Base-by-base conservation (phyloP, 2,113 vertebrate genomes). In the Hoplias malabaricus region DNA sequence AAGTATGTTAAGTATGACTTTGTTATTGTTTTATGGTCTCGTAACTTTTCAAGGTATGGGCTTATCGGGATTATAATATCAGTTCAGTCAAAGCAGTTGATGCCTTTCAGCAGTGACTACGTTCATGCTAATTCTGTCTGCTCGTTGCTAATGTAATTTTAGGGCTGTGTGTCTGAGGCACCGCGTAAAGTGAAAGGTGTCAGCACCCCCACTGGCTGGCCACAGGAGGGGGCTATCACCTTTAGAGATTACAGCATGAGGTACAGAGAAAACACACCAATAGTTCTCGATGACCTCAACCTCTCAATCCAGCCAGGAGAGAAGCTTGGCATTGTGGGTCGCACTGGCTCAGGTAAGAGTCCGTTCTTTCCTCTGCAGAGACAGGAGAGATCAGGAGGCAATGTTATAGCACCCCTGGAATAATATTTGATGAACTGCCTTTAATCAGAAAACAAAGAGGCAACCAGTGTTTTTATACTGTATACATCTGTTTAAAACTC, bases 291-390 rank as follows among this genome's bases (percentile, higher is more conserved):
- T 0, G 80, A 85, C 12, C 85, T 96, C 54, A 82, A 92, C 56
- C 69, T 94, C 43, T 21, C 5, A 65, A 92, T 94, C 67, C 65
- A 53, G 0, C 82, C 88, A n/a, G 85, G 84, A 73, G 90, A 96
- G 89, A 94, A 92, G 7, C 80, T 94, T 10, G 93, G 93, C 36
- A 94, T 94, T n/a, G 91, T 95, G 31, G 94, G 93, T 85, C 91
- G 92, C 65, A 94, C 90, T 0, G 87, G 88, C 12, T 95, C 93
- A 12, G 93, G 92, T 94, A 87, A 80, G 77, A 53, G 1, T 2
- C 10, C 12, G 1, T 34, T 1, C 1, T 34, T 62, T 29, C 23
- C 5, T 2, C 11, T 29, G 11, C 27, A 29, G 12, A 9, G 56
- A 11, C 10, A 3, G 56, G 53, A 56, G 2, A 2, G 23, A 8